A percentile compares a stretch with the other conserved stretches of the same genome.
These are phyloP conservation scores for Saccostrea cuccullata DNA, from an alignment of 1,140 invertebrate species.

Conservation along the genomic window DNA sequence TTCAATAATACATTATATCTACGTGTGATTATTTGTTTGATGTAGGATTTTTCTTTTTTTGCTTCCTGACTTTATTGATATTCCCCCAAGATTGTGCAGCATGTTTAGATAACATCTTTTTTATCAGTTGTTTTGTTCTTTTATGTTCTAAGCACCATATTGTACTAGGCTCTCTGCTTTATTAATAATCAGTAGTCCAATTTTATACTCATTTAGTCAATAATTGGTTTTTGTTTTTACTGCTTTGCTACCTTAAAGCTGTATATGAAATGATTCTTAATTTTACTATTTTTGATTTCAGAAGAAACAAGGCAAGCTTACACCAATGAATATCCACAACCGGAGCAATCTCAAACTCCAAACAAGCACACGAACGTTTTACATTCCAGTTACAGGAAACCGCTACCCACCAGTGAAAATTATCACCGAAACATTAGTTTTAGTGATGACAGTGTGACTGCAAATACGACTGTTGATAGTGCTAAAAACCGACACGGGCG, in stretches of 20 bases:
- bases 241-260: background rate
- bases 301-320: conserved; percentile 55
- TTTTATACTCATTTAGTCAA: background rate
- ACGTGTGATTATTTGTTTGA: conserved; percentile 31
- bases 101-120: conserved; percentile 24
- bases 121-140: background rate
- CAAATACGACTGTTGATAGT: conserved; percentile 69
- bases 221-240: background rate
- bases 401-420: conserved; percentile 44
- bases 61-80: background rate
- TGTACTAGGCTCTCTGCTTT: background rate
- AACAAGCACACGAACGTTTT: conserved; percentile 48
- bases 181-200: background rate
- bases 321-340: conserved; percentile 38
- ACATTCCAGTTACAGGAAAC: conserved; percentile 57
- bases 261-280: background rate
- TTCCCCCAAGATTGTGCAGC: background rate
- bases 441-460: conserved; percentile 75
- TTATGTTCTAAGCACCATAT: background rate
- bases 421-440: conserved; percentile 73
- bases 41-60: conserved; percentile 2
- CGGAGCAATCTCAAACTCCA: conserved; percentile 27
- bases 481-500: conserved; percentile 37
- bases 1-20: conserved; percentile 3
- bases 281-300: conserved; percentile 48